A percentile compares a stretch with the other conserved stretches of the same genome.
Evolutionary conservation across 1,140 invertebrate species (phyloP).

Genomic region (Philotrypesis tridentata): DNA sequence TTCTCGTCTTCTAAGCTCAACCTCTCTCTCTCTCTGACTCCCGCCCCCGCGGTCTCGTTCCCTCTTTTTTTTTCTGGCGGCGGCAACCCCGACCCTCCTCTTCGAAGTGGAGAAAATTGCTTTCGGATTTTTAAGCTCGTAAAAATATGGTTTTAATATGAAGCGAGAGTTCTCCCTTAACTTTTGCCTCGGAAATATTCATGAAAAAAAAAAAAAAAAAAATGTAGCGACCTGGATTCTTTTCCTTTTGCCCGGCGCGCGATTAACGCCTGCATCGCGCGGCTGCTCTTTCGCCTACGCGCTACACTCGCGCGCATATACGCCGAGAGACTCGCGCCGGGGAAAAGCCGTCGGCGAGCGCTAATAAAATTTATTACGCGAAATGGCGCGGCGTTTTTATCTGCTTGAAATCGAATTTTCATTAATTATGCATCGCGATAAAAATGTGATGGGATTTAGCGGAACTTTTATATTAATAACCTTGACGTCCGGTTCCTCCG

Average conservation of each 20-base stretch:
- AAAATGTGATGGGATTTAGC: conserved; percentile 21
- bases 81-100: not conserved
- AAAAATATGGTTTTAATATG: conserved; percentile 44
- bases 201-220: conserved; percentile 41
- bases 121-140: conserved; percentile 39
- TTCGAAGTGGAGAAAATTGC: conserved; percentile 40
- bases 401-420: conserved; percentile 29
- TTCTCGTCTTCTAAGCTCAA: conserved; percentile 20
- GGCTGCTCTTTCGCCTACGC: not conserved
- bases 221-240: conserved; percentile 33
- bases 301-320: not conserved
- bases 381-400: conserved; percentile 33
- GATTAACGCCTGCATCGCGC: too few relatives aligned
- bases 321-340: not conserved
- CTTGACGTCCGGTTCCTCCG: not conserved
- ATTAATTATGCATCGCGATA: conserved; percentile 39
- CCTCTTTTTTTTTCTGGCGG: not conserved
- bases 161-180: conserved; percentile 33
- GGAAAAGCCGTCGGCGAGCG: conserved; percentile 11
- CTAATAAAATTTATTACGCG: conserved; percentile 33
- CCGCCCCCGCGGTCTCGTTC: not conserved
- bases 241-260: conserved; percentile 16
- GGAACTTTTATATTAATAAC: conserved; percentile 33
- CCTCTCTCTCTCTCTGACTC: not conserved
- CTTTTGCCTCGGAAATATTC: conserved; percentile 31